A percentile compares a stretch with the other conserved stretches of the same genome.
Conservation (phyloP, 2,888 invertebrate genomes). For the Pseudoips prasinana region DNA sequence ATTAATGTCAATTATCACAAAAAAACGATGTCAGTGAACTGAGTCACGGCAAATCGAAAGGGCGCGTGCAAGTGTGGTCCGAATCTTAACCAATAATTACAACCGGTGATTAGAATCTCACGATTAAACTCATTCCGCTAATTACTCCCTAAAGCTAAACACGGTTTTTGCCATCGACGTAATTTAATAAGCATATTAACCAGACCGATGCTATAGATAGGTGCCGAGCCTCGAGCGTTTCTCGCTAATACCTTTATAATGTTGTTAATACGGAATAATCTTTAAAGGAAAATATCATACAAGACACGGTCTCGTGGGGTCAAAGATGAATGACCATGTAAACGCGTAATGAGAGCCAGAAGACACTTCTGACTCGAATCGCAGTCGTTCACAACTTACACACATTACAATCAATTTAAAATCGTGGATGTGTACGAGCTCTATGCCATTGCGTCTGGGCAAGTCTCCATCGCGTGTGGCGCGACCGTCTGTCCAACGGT, state of each 20-base stretch:
- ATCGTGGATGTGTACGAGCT: conserved; percentile 54
- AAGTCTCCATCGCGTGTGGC: conserved; percentile 66
- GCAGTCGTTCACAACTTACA: conserved; percentile 66
- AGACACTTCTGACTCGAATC: conserved; percentile 70
- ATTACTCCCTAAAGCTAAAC: conserved; percentile 82
- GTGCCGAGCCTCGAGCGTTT: conserved; percentile 59
- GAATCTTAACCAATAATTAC: conserved; percentile 72
- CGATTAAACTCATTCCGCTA: conserved; percentile 77
- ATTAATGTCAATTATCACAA: conserved; percentile 28
- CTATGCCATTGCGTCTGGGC: conserved; percentile 65
- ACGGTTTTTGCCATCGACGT: conserved; percentile 76
- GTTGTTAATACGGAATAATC: conserved; percentile 47
- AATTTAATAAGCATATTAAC: conserved; percentile 80
- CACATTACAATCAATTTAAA: conserved; percentile 78
- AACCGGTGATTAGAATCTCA: conserved; percentile 71
- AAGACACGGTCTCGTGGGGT: conserved; percentile 56
- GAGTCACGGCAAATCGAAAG: conserved; percentile 36
- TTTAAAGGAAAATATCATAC: conserved; percentile 45
- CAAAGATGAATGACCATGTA: conserved; percentile 79
- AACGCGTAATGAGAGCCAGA: conserved; percentile 65
- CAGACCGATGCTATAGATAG: conserved; percentile 74
- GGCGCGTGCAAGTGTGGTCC: conserved; percentile 52
- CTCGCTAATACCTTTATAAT: conserved; percentile 67
- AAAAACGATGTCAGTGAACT: conserved; percentile 38
- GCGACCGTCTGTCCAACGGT: conserved; percentile 41